A percentile compares a stretch with the other conserved stretches of the same genome.
Conservation (phyloP, 2,888 invertebrate genomes). For the Oasisia sp. region DNA sequence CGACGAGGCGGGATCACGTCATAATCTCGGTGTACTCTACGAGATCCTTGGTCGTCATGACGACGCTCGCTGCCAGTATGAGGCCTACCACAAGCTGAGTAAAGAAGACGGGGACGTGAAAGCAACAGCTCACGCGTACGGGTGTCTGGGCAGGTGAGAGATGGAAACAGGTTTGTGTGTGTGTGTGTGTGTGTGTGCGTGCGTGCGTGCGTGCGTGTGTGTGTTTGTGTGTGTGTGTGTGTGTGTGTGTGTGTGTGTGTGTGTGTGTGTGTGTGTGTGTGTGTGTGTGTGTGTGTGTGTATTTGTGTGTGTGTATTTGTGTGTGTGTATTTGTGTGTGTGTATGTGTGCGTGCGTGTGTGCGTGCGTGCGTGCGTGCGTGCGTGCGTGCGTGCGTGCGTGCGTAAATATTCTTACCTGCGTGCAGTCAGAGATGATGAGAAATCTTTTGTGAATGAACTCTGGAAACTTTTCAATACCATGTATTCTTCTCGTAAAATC, state of each 20-base stretch:
- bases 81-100: slow-evolving; percentile 50
- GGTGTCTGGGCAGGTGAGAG: slow-evolving; percentile 52
- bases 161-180: neutral
- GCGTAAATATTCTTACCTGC: too few relatives aligned
- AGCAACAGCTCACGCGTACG: slow-evolving; percentile 57
- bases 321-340: too few relatives aligned
- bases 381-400: too few relatives aligned
- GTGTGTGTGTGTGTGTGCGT: neutral
- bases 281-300: too few relatives aligned
- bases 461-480: neutral
- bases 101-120: slow-evolving; percentile 50
- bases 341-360: too few relatives aligned
- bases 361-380: too few relatives aligned
- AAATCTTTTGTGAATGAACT: neutral
- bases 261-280: too few relatives aligned
- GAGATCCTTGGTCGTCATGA: slow-evolving; percentile 56
- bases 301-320: too few relatives aligned
- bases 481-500: neutral
- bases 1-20: slow-evolving; percentile 53
- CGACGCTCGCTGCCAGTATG: slow-evolving; percentile 55
- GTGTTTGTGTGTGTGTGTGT: too few relatives aligned
- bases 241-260: too few relatives aligned
- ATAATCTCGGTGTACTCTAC: slow-evolving; percentile 58
- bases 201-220: neutral
- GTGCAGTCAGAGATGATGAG: neutral